Base-by-base conservation (phyloP, 2,797 vertebrate species). In the Neopelma chrysocephalum region DNA sequence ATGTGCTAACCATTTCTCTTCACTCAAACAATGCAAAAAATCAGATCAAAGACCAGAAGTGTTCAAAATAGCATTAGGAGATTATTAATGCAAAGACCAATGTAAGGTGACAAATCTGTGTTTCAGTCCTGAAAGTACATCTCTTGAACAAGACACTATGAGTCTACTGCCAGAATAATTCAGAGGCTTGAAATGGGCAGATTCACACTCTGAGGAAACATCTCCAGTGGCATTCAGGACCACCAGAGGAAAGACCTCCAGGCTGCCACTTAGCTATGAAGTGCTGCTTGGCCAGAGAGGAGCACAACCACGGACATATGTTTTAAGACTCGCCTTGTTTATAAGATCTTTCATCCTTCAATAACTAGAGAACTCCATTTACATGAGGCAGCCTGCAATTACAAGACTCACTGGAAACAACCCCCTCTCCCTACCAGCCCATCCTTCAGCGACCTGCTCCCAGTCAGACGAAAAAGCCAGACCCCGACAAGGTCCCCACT, bases 221-320 rank as follows among this genome's bases (percentile, higher is more conserved):
- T 75, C 89, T 87, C 91, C 43, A 65, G 65, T 29, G 69, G 71
- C 70, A 78, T 79, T 73, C 72, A 64, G 45, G 42, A 87, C n/a
- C 62, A 85, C 18, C 42, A 68, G 50, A 85, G 77, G 56, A 79
- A 82, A 13, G 51, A 70, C 51, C 51, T 42, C 45, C 48, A 65
- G 86, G 45, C 72, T 92, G 84, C 61, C 82, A 85, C 62, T 68
- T 62, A 69, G 64, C 93, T 79, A 69, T 40, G n/a, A 94, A 93
- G 45, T 32, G 29, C 43, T 87, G 43, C 83, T 83, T 77, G 62
- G 68, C 69, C 29, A 16, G n/a, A 58, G 27, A 62, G 54, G 48
- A 90, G 16, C 13, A 23, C 6, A 48, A 23, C 42, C 29, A 23
- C 21, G 66, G 32, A 42, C 25, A 48, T 31, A 26, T 87, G 66